These are phyloP conservation scores for Dicerorhinus sumatrensis DNA, from an alignment of 2,113 vertebrate genomes.

Conservation along the genomic window DNA sequence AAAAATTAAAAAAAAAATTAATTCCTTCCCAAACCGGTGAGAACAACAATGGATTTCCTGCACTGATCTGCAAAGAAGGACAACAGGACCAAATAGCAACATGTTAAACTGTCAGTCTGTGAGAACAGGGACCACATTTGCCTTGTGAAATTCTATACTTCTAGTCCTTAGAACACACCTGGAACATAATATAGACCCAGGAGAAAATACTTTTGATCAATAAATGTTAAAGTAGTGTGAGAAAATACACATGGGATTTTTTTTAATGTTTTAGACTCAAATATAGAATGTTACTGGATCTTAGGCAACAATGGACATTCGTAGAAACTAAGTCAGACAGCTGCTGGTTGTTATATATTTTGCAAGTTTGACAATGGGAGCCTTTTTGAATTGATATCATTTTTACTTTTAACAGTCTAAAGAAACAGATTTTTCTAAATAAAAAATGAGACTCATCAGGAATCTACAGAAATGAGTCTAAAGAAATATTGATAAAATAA, in stretches of 20 bases:
- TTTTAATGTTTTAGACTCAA: neutral
- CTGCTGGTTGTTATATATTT: neutral
- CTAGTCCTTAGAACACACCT: neutral
- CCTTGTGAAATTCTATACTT: neutral
- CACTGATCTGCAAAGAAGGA: neutral
- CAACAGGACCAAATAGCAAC: neutral
- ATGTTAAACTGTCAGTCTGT: neutral
- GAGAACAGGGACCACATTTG: neutral
- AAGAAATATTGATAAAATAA: neutral
- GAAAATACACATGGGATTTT: neutral
- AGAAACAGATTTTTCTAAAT: neutral
- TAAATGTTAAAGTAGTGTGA: neutral
- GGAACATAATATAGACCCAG: neutral
- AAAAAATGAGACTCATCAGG: neutral
- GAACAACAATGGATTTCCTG: neutral
- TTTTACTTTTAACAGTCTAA: slow-evolving; percentile 48
- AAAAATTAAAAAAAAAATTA: too few relatives aligned
- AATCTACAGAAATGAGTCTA: neutral
- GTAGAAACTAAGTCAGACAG: neutral
- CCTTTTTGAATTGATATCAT: neutral
- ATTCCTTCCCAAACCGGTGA: neutral
- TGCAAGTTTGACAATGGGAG: neutral
- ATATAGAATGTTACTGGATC: neutral
- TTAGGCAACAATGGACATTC: neutral
- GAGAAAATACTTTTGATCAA: neutral